phyloP scores from a whole-genome alignment of 2,113 vertebrate genomes.

The Zosterops borbonicus region DNA sequence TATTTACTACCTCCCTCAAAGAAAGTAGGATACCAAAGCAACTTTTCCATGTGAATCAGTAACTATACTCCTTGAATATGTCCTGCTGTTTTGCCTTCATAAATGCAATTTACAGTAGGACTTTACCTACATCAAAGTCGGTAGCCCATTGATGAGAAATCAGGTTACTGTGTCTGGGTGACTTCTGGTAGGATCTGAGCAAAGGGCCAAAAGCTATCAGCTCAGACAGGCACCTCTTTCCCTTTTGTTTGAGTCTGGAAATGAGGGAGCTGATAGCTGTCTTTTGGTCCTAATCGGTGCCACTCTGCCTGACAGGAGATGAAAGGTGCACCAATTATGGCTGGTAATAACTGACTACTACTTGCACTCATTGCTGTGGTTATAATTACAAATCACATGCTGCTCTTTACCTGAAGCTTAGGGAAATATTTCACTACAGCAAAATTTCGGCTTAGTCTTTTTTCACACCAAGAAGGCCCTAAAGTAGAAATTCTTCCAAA shows the following conservation, averaged over 20 bases:
- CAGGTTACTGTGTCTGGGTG: slow-evolving; percentile 76
- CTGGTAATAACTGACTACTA: slow-evolving; percentile 78
- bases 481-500: neutral
- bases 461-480: neutral
- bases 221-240: slow-evolving; percentile 76
- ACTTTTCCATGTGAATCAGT: neutral
- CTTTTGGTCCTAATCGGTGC: slow-evolving; percentile 81
- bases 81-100: slow-evolving; percentile 72
- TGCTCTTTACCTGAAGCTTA: slow-evolving; percentile 15
- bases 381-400: slow-evolving; percentile 58
- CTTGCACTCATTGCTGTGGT: slow-evolving; percentile 65
- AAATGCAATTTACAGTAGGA: slow-evolving; percentile 77
- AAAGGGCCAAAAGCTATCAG: slow-evolving; percentile 91
- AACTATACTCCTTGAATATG: slow-evolving; percentile 42
- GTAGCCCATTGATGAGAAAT: slow-evolving; percentile 79
- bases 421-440: neutral
- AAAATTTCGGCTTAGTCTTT: neutral
- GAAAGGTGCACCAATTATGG: slow-evolving; percentile 86
- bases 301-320: slow-evolving; percentile 86
- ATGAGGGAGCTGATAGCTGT: slow-evolving; percentile 84
- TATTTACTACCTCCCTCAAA: slow-evolving; percentile 1
- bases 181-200: slow-evolving; percentile 81
- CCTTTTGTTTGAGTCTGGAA: slow-evolving; percentile 89
- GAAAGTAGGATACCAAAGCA: neutral
- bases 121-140: slow-evolving; percentile 85